Conservation (phyloP, 2,888 invertebrate genomes). For the Lithophane ornitopus region DNA sequence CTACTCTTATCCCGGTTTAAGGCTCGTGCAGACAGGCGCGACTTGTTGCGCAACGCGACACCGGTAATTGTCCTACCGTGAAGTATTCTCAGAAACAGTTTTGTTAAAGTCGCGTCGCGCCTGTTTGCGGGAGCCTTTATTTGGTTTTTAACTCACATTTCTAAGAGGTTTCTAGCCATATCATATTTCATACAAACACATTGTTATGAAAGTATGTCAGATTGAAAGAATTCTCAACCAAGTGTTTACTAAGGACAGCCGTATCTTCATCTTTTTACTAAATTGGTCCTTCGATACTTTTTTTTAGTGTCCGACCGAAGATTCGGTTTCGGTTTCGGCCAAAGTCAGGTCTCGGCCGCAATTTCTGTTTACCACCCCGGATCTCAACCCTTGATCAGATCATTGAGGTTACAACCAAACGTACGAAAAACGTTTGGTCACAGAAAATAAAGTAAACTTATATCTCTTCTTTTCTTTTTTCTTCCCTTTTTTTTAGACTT, state of each 20-base stretch:
- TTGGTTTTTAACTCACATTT: background rate
- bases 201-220: background rate
- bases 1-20: background rate
- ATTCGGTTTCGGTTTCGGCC: background rate
- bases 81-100: too few relatives aligned
- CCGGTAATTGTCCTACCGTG: too few relatives aligned
- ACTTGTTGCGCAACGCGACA: too few relatives aligned
- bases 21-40: too few relatives aligned
- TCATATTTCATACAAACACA: background rate
- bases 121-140: background rate
- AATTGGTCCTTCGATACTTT: slow-evolving; percentile 1
- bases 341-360: background rate
- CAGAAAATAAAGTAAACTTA: background rate
- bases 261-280: slow-evolving; percentile 1
- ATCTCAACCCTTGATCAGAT: background rate
- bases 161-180: background rate
- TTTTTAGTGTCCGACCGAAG: background rate
- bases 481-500: background rate
- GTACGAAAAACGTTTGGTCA: background rate
- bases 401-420: background rate
- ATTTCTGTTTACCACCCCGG: background rate
- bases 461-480: too few relatives aligned
- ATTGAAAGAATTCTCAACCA: slow-evolving; percentile 16
- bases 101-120: too few relatives aligned
- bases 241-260: slow-evolving; percentile 9